Percentiles rank a stretch among this genome's conserved stretches.
Conservation (phyloP, 1,140 invertebrate genomes). For the Drosophila pachea region DNA sequence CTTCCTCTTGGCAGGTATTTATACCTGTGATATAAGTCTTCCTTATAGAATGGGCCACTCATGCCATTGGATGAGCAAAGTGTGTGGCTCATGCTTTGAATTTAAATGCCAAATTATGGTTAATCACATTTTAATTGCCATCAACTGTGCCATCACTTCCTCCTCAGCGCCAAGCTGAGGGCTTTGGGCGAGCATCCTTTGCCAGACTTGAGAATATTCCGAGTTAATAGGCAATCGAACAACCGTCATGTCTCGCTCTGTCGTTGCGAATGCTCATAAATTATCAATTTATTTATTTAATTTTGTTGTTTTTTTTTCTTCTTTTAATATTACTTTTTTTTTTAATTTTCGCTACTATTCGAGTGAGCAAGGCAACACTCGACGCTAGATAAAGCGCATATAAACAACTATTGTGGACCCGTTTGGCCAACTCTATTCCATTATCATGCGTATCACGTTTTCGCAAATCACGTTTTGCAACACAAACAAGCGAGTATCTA, state of each 20-base stretch:
- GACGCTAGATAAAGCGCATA: constrained; percentile 9
- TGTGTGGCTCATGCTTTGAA: constrained; percentile 13
- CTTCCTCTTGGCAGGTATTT: constrained; percentile 8
- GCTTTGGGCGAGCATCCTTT: constrained; percentile 19
- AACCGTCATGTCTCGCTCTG: not conserved
- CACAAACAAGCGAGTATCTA: constrained; percentile 29
- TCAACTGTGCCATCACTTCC: constrained; percentile 25
- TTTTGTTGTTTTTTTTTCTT: too few species aligned
- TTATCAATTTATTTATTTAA: constrained; percentile 42
- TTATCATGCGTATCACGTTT: constrained; percentile 29
- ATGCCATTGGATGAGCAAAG: constrained; percentile 6
- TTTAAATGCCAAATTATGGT: constrained; percentile 30
- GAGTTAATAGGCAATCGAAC: not conserved
- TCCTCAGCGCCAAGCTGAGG: not conserved
- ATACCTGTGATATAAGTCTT: constrained; percentile 14
- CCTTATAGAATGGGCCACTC: constrained; percentile 17
- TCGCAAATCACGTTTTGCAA: constrained; percentile 54
- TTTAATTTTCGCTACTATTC: not conserved
- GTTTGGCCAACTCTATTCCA: constrained; percentile 5
- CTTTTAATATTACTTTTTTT: not conserved
- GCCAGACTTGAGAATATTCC: not conserved
- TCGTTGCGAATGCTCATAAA: constrained; percentile 33
- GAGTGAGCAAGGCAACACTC: constrained; percentile 19
- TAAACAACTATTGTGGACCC: constrained; percentile 22
- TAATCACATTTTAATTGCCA: constrained; percentile 43